These are phyloP conservation scores for Pygmarrhopalites habei DNA, from an alignment of 1,140 invertebrate species.

Conservation along the genomic window DNA sequence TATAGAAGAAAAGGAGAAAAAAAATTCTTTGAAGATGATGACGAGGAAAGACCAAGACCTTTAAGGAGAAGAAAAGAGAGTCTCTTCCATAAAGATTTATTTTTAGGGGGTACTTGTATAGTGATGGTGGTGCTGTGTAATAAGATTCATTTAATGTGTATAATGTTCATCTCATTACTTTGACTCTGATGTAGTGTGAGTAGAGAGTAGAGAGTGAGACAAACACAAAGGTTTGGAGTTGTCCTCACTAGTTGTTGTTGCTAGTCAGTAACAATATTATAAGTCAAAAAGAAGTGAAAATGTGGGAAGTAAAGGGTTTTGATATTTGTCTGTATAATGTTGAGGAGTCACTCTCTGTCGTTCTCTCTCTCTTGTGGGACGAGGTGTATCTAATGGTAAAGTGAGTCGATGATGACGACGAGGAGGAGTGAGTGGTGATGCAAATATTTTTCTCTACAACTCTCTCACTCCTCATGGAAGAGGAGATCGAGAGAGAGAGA, in stretches of 20 bases:
- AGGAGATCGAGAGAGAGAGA: constrained; percentile 13
- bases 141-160: constrained; percentile 30
- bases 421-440: too few species aligned
- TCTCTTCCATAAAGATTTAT: constrained; percentile 26
- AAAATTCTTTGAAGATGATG: not conserved
- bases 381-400: constrained; percentile 3
- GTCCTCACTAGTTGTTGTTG: too few species aligned
- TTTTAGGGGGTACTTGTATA: constrained; percentile 23
- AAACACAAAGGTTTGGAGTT: too few species aligned
- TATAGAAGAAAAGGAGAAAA: constrained; percentile 1
- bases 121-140: too few species aligned
- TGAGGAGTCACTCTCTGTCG: too few species aligned
- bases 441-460: constrained; percentile 6
- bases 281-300: too few species aligned
- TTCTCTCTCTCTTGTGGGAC: constrained; percentile 5
- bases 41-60: too few species aligned
- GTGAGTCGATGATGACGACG: too few species aligned
- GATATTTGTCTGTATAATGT: too few species aligned
- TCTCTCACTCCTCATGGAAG: constrained; percentile 7
- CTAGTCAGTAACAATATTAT: too few species aligned
- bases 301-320: too few species aligned
- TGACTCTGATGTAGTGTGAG: constrained; percentile 23
- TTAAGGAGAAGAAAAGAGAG: not conserved
- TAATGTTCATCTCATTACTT: constrained; percentile 34
- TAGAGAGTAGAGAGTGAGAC: too few species aligned